Conservation (phyloP, 2,797 vertebrate genomes). For the Capromys pilorides region DNA sequence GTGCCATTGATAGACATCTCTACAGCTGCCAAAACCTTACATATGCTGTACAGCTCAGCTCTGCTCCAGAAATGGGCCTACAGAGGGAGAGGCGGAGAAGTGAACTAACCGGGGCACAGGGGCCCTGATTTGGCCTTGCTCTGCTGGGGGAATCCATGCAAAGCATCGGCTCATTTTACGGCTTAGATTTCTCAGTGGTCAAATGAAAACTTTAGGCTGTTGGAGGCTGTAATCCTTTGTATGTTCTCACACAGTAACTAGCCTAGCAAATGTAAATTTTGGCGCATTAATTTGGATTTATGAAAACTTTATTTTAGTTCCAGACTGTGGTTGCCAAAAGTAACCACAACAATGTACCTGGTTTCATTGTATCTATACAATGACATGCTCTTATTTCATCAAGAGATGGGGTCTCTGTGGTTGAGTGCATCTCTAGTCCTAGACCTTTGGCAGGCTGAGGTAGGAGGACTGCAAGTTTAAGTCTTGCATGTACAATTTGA, state of each 20-base stretch:
- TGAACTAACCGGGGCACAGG: not conserved
- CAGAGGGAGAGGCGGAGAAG: not conserved
- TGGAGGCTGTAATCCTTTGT: too few species aligned
- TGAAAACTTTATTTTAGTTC: not conserved
- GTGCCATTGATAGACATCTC: not conserved
- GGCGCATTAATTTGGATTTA: not conserved
- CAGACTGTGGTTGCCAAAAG: not conserved
- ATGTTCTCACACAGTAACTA: not conserved
- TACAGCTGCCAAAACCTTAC: rapidly evolving
- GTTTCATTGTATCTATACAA: not conserved
- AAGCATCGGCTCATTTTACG: not conserved
- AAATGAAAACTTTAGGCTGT: not conserved
- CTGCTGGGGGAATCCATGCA: not conserved
- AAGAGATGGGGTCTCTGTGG: not conserved
- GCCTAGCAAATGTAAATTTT: not conserved
- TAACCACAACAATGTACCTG: not conserved
- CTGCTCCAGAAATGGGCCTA: not conserved
- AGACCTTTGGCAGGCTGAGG: not conserved
- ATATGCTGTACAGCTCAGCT: not conserved
- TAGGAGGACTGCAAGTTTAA: not conserved
- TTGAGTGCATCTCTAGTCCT: not conserved
- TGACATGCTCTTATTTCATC: not conserved
- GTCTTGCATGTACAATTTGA: not conserved
- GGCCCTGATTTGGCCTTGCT: not conserved
- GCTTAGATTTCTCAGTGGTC: not conserved